Evolutionary conservation across 2,797 vertebrate genomes (phyloP).

Genomic region (Pseudomugil tenellus): DNA sequence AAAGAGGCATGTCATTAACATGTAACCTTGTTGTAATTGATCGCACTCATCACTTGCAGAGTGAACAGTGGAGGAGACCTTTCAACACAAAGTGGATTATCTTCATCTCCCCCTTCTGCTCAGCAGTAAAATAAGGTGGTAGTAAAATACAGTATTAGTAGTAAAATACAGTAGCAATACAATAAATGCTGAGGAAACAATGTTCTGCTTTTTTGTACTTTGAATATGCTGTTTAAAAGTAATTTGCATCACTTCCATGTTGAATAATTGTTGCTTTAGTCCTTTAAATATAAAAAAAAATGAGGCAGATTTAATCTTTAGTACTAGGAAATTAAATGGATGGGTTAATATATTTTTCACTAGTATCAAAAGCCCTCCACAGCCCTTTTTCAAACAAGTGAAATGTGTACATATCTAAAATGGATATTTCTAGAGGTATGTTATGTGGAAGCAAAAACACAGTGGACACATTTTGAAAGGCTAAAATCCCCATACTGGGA

Average conservation of each 20-base stretch:
- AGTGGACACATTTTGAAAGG: background rate
- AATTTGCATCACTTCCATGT: background rate
- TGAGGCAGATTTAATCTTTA: background rate
- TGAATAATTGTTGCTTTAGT: background rate
- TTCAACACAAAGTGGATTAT: slow-evolving; percentile 52
- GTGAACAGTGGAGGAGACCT: slow-evolving; percentile 50
- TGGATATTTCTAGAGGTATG: background rate
- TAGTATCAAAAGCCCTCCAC: background rate
- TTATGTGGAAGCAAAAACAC: background rate
- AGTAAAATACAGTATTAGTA: too few relatives aligned
- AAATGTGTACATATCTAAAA: background rate
- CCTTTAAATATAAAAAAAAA: background rate
- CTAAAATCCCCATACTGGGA: background rate
- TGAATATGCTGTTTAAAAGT: background rate
- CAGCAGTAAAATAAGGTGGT: slow-evolving; percentile 5
- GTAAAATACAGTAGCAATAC: too few relatives aligned
- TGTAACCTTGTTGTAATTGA: slow-evolving; percentile 63
- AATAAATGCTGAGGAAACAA: background rate
- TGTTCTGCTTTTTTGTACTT: background rate
- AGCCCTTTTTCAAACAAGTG: background rate
- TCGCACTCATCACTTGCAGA: slow-evolving; percentile 1
- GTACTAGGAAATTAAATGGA: background rate
- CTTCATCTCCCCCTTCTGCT: slow-evolving; percentile 7
- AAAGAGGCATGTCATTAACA: slow-evolving; percentile 54
- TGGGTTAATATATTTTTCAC: background rate